A percentile compares a stretch with the other conserved stretches of the same genome.
Conservation (phyloP, 2,888 invertebrate species). For the Acanthopleura granulata region DNA sequence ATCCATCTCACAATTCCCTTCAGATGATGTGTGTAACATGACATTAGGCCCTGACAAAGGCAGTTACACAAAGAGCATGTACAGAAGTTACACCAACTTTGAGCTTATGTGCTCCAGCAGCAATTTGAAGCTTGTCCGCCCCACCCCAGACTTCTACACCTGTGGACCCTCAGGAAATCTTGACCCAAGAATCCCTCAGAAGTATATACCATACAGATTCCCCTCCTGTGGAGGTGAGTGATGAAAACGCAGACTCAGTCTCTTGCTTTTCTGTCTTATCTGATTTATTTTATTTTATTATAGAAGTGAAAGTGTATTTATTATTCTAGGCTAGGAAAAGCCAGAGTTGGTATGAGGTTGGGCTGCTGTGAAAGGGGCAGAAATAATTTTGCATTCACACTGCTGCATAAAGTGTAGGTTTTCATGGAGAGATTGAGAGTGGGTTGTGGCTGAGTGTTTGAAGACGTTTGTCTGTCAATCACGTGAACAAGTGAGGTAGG, state of each 20-base stretch:
- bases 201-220: slow-evolving; percentile 35
- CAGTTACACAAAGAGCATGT: not conserved
- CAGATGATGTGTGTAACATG: slow-evolving; percentile 39
- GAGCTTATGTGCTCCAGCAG: not conserved
- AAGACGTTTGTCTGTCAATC: no score
- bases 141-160: slow-evolving; percentile 94
- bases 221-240: slow-evolving; percentile 56
- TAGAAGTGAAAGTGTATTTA: no score
- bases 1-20: not conserved
- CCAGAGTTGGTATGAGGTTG: no score
- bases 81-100: not conserved
- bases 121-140: slow-evolving; percentile 48
- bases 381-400: no score
- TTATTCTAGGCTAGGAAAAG: no score
- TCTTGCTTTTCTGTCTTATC: no score
- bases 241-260: not conserved
- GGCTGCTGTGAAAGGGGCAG: no score
- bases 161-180: slow-evolving; percentile 98
- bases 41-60: slow-evolving; percentile 21
- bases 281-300: no score
- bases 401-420: no score
- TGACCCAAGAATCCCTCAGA: slow-evolving; percentile 67
- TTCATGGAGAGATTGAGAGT: no score
- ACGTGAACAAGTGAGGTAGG: no score
- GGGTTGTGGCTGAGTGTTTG: no score